These are phyloP conservation scores for Dryococelus australis DNA, from an alignment of 2,888 invertebrate species.

Conservation along the genomic window DNA sequence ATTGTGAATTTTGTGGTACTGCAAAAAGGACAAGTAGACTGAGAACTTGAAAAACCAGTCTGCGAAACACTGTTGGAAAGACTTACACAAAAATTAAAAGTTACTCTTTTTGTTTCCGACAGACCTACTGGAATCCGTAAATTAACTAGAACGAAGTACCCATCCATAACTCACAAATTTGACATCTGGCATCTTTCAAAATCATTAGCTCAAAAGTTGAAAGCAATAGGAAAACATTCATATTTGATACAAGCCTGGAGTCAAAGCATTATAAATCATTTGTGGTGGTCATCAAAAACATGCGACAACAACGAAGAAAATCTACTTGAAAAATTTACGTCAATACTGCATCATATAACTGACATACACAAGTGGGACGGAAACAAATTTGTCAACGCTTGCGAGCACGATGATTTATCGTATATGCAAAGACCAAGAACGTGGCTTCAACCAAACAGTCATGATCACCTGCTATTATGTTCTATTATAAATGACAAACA, in stretches of 20 bases:
- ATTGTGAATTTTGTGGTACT: conserved; percentile 24
- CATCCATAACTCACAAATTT: background rate
- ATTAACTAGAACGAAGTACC: background rate
- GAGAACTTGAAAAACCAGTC: conserved; percentile 26
- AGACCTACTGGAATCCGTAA: background rate
- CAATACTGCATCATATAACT: conserved; percentile 18
- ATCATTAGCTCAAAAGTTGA: conserved; percentile 21
- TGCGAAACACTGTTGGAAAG: background rate
- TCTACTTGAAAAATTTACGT: conserved; percentile 13
- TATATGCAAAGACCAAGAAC: background rate
- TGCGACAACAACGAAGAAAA: conserved; percentile 17
- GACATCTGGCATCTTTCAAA: conserved; percentile 24
- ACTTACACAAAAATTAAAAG: background rate
- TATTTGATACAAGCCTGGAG: background rate
- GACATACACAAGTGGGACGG: background rate
- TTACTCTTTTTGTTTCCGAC: conserved; percentile 19
- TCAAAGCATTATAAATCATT: background rate
- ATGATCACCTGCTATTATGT: conserved; percentile 12
- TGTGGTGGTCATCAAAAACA: conserved; percentile 28
- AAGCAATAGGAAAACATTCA: background rate
- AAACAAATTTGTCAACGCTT: background rate
- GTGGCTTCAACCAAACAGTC: conserved; percentile 20
- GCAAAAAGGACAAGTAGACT: conserved; percentile 19
- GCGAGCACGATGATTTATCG: background rate
- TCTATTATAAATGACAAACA: background rate